Conservation (phyloP, 2,113 vertebrate genomes). For the Melospiza melodia region DNA sequence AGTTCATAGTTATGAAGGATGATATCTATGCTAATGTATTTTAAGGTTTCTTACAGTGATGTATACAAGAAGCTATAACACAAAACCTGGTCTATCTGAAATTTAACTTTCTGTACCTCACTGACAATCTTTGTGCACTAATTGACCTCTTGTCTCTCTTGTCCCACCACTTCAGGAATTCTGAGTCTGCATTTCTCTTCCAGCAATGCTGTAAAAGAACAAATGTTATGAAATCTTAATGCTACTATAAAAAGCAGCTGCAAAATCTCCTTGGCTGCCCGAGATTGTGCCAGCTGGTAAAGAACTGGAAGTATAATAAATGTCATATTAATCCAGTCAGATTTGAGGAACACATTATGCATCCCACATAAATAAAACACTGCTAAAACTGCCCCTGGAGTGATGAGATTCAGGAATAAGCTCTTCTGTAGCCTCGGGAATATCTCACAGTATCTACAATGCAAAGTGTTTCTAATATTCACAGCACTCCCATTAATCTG, state of each 20-base stretch:
- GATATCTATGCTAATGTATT: neutral
- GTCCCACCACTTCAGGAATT: neutral
- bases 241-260: slow-evolving; percentile 7
- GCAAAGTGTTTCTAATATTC: slow-evolving; percentile 30
- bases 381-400: slow-evolving; percentile 1
- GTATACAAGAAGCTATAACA: neutral
- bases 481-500: neutral
- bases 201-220: neutral
- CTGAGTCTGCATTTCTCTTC: neutral
- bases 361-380: slow-evolving; percentile 26
- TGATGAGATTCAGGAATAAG: neutral
- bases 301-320: slow-evolving; percentile 28
- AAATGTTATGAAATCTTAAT: slow-evolving; percentile 16
- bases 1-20: neutral
- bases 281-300: slow-evolving; percentile 16
- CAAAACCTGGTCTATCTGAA: neutral
- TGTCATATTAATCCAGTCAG: neutral
- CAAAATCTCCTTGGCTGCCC: neutral
- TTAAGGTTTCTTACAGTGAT: neutral
- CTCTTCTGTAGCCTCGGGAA: neutral
- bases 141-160: neutral
- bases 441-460: neutral
- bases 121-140: neutral
- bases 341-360: neutral
- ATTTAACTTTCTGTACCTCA: neutral